These are phyloP conservation scores for Dexiosoma caninum DNA, from an alignment of 2,888 invertebrate genomes.

Conservation along the genomic window DNA sequence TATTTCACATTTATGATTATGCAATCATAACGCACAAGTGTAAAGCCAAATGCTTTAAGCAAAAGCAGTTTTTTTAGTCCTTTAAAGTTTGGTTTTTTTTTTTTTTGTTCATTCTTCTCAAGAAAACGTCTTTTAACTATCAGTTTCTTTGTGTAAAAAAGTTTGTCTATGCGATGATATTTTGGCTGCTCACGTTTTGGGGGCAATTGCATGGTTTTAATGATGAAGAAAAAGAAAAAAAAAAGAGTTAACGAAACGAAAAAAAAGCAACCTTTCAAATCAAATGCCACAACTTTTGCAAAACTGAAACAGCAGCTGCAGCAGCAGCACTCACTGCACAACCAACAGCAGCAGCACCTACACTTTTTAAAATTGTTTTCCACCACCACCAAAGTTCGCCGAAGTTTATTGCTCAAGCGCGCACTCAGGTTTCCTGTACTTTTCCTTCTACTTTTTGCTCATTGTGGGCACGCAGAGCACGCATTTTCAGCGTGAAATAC, in stretches of 20 bases:
- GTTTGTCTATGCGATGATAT: conserved; percentile 8
- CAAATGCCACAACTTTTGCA: conserved; percentile 20
- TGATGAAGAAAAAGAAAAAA: conserved; percentile 26
- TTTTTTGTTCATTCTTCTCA: not conserved
- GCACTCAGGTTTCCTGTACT: not conserved
- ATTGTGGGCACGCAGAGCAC: conserved; percentile 73
- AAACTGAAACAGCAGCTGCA: not conserved
- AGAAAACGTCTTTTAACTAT: conserved; percentile 16
- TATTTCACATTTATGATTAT: conserved; percentile 15
- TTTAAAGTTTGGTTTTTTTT: not conserved
- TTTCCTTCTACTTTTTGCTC: not conserved
- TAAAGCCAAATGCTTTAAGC: conserved; percentile 36
- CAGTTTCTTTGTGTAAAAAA: conserved; percentile 1
- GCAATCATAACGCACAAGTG: conserved; percentile 54
- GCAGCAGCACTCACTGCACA: not conserved
- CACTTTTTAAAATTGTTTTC: conserved; percentile 27
- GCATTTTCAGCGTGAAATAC: conserved; percentile 77
- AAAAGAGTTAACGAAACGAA: conserved; percentile 7
- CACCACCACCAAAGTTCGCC: conserved; percentile 20
- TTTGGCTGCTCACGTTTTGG: conserved; percentile 62
- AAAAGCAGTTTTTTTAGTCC: not conserved
- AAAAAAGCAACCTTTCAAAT: conserved; percentile 26
- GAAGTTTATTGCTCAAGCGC: conserved; percentile 33
- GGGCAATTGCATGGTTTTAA: conserved; percentile 57
- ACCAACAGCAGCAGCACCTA: conserved; percentile 54